phyloP scores from a whole-genome alignment of 1,140 invertebrate species.

The Bicyclus anynana region DNA sequence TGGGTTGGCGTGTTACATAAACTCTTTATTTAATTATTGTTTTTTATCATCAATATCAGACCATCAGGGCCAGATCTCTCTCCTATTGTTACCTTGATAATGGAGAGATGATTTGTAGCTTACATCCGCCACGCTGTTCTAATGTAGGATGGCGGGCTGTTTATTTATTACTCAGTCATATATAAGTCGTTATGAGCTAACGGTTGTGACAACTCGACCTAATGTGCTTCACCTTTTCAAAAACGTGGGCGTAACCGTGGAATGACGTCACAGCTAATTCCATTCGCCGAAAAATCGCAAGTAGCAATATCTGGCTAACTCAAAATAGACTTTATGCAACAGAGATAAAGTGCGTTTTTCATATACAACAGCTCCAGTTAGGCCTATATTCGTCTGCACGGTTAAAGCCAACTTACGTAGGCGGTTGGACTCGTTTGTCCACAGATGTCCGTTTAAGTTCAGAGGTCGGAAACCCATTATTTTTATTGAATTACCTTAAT shows the following conservation, averaged over 20 bases:
- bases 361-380: not conserved
- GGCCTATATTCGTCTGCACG: not conserved
- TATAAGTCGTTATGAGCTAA: not conserved
- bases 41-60: no score
- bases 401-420: constrained; percentile 24
- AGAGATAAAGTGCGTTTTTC: constrained; percentile 1
- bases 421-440: constrained; percentile 24
- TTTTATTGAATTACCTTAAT: constrained; percentile 21
- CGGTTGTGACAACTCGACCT: constrained; percentile 6
- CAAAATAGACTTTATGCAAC: constrained; percentile 13
- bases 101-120: no score
- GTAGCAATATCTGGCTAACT: not conserved
- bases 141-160: no score
- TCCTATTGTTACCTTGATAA: no score
- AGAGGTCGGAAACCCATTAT: constrained; percentile 27
- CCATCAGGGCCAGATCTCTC: no score
- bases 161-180: not conserved
- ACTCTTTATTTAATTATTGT: no score
- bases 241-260: constrained; percentile 23
- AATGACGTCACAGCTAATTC: constrained; percentile 20
- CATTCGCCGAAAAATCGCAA: constrained; percentile 11
- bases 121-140: no score
- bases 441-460: constrained; percentile 19
- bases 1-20: no score
- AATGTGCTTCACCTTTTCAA: constrained; percentile 21